Evolutionary conservation across 2,888 invertebrate genomes (phyloP).

Genomic region (Eucera pruinosa): DNA sequence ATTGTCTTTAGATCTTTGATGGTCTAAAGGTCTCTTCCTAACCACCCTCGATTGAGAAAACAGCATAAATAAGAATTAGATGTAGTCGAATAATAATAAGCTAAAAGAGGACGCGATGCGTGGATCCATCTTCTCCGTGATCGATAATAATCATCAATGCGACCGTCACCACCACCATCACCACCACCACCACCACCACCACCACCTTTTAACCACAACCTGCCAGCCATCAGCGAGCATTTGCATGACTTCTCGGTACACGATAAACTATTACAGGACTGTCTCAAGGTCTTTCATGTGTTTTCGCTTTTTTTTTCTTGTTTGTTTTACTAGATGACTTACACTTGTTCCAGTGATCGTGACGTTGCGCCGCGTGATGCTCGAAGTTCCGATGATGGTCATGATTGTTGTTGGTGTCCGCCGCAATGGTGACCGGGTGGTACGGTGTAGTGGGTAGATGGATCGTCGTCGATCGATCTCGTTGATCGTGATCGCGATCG

Average conservation of each 20-base stretch:
- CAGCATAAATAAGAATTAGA: not conserved
- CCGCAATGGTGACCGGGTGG: slow-evolving; percentile 72
- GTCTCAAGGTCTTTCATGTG: slow-evolving; percentile 30
- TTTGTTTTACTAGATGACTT: slow-evolving; percentile 71
- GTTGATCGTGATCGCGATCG: slow-evolving; percentile 67
- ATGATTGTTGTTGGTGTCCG: slow-evolving; percentile 82
- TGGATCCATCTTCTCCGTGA: slow-evolving; percentile 49
- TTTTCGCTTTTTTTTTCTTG: slow-evolving; percentile 13
- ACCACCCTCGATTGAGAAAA: not conserved
- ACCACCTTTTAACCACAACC: slow-evolving; percentile 47
- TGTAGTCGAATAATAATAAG: not conserved
- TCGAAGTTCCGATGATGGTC: slow-evolving; percentile 82
- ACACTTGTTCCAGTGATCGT: slow-evolving; percentile 82
- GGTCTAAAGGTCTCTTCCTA: not conserved
- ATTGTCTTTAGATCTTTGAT: slow-evolving; percentile 25
- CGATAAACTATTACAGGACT: slow-evolving; percentile 17
- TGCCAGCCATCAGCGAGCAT: slow-evolving; percentile 62
- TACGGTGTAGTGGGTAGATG: slow-evolving; percentile 64
- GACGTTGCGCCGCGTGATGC: slow-evolving; percentile 73
- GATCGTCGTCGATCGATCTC: slow-evolving; percentile 67
- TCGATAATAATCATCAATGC: slow-evolving; percentile 25
- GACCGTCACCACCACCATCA: slow-evolving; percentile 10
- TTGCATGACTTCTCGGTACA: slow-evolving; percentile 25
- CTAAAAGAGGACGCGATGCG: not conserved
- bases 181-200: slow-evolving; percentile 57